Conservation (phyloP, 37 sponge, comb jelly and placozoan genomes). For the Mnemiopsis leidyi region DNA sequence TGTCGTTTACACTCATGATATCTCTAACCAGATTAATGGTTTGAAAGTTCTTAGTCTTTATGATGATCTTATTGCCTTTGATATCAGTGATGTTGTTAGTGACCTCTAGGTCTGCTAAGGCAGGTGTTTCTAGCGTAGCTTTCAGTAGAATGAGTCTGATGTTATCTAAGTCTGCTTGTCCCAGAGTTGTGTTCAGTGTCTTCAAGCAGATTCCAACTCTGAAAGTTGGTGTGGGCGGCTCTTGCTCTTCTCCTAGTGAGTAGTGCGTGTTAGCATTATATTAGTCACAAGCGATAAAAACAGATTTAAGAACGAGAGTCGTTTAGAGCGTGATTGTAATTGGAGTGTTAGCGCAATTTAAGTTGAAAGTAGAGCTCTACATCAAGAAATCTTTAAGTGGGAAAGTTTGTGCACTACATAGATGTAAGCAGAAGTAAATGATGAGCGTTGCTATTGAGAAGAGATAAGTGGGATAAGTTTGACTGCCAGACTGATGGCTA, state of each 20-base stretch:
- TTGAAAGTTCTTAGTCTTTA: neutral
- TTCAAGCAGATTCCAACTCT: neutral
- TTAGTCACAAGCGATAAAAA: neutral
- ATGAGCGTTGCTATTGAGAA: neutral
- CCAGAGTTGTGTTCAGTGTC: neutral
- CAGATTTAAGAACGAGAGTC: neutral
- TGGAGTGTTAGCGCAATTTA: too few relatives aligned
- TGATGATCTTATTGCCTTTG: neutral
- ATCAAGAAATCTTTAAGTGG: too few relatives aligned
- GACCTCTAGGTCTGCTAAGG: neutral
- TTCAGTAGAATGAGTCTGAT: neutral
- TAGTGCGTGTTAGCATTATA: neutral
- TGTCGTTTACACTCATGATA: neutral
- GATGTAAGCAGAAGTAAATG: neutral
- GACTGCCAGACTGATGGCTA: neutral
- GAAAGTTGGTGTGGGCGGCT: neutral
- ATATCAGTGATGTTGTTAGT: neutral
- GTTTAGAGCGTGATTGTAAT: too few relatives aligned
- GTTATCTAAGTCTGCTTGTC: neutral
- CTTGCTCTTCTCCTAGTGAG: neutral
- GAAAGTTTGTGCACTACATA: neutral
- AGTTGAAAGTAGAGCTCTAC: too few relatives aligned
- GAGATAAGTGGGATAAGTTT: neutral
- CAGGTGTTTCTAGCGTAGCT: neutral
- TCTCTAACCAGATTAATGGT: neutral